Conservation (phyloP, 30 jellyfish, hydroid and myxozoan genomes). For the Hydractinia echinata region DNA sequence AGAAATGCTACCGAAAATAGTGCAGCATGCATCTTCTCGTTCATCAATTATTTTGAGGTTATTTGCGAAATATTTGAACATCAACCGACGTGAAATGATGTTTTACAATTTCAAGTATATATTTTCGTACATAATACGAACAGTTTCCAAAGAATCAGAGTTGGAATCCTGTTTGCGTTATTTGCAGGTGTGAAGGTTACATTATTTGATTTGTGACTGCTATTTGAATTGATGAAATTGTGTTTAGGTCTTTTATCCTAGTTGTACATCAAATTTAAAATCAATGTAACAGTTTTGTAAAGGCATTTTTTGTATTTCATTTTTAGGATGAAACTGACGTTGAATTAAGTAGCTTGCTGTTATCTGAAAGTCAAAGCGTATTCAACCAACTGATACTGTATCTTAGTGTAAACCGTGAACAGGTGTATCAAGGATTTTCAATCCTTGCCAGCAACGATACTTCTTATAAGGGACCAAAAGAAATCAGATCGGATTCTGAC, state of each 20-base stretch:
- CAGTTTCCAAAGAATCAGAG: conserved; percentile 41
- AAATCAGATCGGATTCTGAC: conserved; percentile 48
- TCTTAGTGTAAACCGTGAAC: conserved; percentile 69
- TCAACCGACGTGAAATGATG: conserved; percentile 71
- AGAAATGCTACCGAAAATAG: conserved; percentile 70
- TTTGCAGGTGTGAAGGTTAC: conserved; percentile 51
- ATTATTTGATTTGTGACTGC: background rate
- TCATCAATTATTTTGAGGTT: conserved; percentile 59
- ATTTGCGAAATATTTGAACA: conserved; percentile 51
- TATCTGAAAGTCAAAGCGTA: conserved; percentile 71
- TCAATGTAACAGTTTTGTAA: too few relatives aligned
- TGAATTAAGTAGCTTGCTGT: conserved; percentile 63
- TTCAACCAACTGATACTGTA: conserved; percentile 68
- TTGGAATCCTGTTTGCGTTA: conserved; percentile 55
- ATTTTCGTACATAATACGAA: conserved; percentile 64
- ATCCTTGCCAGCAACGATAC: conserved; percentile 73
- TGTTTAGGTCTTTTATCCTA: background rate
- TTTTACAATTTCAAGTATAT: conserved; percentile 69
- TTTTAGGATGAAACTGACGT: conserved; percentile 74
- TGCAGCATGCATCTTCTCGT: conserved; percentile 46
- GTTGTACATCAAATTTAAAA: background rate
- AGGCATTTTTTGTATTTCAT: background rate
- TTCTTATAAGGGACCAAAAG: conserved; percentile 66
- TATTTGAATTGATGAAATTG: background rate
- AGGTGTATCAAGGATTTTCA: conserved; percentile 66